Evolutionary conservation across 2,113 vertebrate genomes (phyloP).

Genomic region (Patagioenas fasciata): DNA sequence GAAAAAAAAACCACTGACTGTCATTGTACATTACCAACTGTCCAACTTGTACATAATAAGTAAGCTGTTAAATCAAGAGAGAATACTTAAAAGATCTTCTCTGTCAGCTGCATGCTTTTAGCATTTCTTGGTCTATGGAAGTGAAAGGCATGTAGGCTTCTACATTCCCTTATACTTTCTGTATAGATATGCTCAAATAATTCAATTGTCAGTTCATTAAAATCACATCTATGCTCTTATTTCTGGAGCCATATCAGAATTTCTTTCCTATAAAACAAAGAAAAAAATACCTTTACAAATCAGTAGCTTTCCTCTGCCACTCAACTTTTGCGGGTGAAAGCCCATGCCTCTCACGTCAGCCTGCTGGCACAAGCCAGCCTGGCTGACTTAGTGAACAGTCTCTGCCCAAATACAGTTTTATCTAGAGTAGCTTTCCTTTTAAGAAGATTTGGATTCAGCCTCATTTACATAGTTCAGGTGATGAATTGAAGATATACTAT

Average conservation of each 20-base stretch:
- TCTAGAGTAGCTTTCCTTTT: not conserved
- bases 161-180: not conserved
- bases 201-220: not conserved
- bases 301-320: not conserved
- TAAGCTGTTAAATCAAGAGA: not conserved
- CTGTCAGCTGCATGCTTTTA: not conserved
- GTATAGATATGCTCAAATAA: not conserved
- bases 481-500: not conserved
- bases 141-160: not conserved
- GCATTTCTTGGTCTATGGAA: not conserved
- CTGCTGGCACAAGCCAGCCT: not conserved
- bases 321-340: not conserved
- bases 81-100: not conserved
- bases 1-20: not conserved
- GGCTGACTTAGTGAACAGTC: not conserved
- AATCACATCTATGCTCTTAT: not conserved
- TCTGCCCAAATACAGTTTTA: conserved; percentile 4
- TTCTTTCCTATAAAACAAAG: not conserved
- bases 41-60: not conserved
- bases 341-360: accelerated
- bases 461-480: conserved; percentile 51
- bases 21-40: not conserved
- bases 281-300: not conserved
- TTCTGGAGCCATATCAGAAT: not conserved
- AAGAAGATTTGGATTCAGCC: conserved; percentile 28